Evolutionary conservation across 2,797 vertebrate species (phyloP).

Genomic region (Manis pentadactyla): DNA sequence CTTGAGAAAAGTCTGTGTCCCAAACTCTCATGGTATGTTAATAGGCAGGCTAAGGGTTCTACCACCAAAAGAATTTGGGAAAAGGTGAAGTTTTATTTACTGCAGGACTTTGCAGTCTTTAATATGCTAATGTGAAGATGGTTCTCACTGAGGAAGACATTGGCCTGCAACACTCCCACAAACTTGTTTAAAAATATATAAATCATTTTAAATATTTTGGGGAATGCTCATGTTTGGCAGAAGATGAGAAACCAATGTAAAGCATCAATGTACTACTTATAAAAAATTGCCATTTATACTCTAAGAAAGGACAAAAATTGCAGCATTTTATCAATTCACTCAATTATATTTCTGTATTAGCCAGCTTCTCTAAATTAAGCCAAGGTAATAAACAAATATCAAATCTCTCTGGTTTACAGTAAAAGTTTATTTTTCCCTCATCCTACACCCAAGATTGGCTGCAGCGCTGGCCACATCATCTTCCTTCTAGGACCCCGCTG

Average conservation of each 20-base stretch:
- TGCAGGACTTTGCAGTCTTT: not conserved
- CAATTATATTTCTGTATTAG: not conserved
- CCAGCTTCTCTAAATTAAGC: not conserved
- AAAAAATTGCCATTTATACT: not conserved
- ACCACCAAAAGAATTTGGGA: not conserved
- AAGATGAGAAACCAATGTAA: not conserved
- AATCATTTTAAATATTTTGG: not conserved
- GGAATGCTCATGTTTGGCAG: not conserved
- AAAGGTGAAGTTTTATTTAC: not conserved
- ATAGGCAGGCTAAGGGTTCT: not conserved
- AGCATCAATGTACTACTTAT: not conserved
- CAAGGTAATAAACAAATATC: not conserved
- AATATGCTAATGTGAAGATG: not conserved
- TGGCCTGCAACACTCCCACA: not conserved
- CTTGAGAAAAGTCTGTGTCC: conserved; percentile 47
- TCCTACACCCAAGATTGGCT: not conserved
- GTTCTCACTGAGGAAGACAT: not conserved
- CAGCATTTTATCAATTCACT: not conserved
- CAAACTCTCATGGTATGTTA: not conserved
- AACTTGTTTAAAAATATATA: not conserved
- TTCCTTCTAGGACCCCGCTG: not conserved
- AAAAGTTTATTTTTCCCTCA: not conserved
- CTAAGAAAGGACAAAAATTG: not conserved
- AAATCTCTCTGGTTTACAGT: not conserved
- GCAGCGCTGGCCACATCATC: not conserved